Evolutionary conservation across 2,113 vertebrate species (phyloP).

Genomic region (Rousettus leschenaultii): DNA sequence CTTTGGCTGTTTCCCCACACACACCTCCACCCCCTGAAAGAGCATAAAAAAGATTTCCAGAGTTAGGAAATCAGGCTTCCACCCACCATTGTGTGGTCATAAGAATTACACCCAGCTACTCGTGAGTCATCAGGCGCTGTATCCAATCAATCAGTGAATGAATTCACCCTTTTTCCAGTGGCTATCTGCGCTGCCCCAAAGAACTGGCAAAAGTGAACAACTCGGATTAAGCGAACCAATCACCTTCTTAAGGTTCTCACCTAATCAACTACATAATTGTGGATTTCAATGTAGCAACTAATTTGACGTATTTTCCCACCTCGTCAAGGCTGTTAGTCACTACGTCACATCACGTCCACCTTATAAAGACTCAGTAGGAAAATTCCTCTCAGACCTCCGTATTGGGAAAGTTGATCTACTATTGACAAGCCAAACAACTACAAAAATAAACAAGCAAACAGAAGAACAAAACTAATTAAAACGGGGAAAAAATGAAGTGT

Average conservation of each 20-base stretch:
- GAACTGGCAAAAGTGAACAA: not conserved
- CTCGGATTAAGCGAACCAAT: not conserved
- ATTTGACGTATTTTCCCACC: not conserved
- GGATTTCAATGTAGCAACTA: not conserved
- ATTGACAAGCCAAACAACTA: not conserved
- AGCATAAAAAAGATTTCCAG: conserved; percentile 34
- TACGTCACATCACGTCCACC: not conserved
- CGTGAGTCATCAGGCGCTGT: conserved; percentile 43
- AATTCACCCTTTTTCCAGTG: conserved; percentile 35
- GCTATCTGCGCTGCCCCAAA: not conserved
- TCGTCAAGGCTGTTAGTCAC: not conserved
- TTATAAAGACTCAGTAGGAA: not conserved
- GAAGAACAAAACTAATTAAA: not conserved
- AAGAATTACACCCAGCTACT: conserved; percentile 17
- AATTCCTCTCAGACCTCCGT: not conserved
- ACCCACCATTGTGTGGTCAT: conserved; percentile 14
- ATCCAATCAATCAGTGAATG: not conserved
- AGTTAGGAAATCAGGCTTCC: conserved; percentile 42
- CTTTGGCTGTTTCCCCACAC: not conserved
- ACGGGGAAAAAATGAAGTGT: not conserved
- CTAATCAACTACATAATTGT: conserved; percentile 21
- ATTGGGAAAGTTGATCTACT: not conserved
- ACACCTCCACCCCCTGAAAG: not conserved
- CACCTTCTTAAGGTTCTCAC: not conserved
- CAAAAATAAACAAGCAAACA: not conserved